A percentile compares a stretch with the other conserved stretches of the same genome.
Conservation (phyloP, 2,113 vertebrate species). For the Amphiprion percula region DNA sequence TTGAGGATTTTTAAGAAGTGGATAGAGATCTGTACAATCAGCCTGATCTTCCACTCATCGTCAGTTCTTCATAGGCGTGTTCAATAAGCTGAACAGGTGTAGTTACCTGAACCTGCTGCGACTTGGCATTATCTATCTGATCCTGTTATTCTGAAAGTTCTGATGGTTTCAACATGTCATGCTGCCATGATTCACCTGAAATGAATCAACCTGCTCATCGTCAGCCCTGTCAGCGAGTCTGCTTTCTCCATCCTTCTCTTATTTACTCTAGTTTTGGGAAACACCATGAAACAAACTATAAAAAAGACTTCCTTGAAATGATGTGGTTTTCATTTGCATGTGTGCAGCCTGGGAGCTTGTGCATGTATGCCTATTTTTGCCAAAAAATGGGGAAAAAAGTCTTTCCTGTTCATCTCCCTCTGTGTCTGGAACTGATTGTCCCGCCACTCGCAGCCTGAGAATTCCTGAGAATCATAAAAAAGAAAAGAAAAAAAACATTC, state of each 20-base stretch:
- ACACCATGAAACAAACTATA: not conserved
- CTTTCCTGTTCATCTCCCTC: conserved; percentile 19
- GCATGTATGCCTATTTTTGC: conserved; percentile 35
- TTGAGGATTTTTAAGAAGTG: not conserved
- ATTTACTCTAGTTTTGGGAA: conserved; percentile 17
- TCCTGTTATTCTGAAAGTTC: not conserved
- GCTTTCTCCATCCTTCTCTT: not conserved
- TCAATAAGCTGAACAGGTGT: conserved; percentile 48
- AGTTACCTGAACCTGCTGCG: conserved; percentile 30
- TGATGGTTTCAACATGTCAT: not conserved
- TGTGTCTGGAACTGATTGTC: conserved; percentile 74
- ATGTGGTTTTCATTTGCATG: conserved; percentile 66
- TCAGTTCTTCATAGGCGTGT: conserved; percentile 1
- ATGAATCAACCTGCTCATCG: not conserved
- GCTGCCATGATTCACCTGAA: conserved; percentile 18
- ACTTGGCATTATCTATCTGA: not conserved
- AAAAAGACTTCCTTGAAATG: conserved; percentile 55
- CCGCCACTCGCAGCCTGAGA: conserved; percentile 40
- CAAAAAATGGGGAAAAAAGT: conserved; percentile 35
- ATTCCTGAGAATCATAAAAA: conserved; percentile 55
- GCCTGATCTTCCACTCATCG: not conserved
- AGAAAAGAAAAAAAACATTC: conserved; percentile 55
- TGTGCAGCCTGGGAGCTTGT: conserved; percentile 14
- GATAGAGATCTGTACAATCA: not conserved
- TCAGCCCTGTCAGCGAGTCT: conserved; percentile 2